These are phyloP conservation scores for Pelvicachromis taeniatus DNA, from an alignment of 2,113 vertebrate species.

Conservation along the genomic window DNA sequence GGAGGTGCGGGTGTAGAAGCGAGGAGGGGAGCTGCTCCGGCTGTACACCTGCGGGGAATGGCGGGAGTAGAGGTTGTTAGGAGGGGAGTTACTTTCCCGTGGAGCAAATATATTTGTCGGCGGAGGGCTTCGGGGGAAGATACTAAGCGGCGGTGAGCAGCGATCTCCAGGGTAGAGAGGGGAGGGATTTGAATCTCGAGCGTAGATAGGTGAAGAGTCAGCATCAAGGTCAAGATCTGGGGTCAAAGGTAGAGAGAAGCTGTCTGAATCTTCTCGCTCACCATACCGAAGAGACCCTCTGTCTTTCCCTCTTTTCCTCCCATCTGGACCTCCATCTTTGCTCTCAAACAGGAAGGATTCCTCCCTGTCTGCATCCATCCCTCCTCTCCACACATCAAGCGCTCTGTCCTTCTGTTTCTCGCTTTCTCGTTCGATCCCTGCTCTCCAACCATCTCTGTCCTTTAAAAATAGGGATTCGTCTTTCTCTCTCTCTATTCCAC, in stretches of 20 bases:
- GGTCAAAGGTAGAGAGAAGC: constrained; percentile 76
- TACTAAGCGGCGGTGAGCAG: constrained; percentile 48
- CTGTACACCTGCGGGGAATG: constrained; percentile 70
- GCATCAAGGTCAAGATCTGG: constrained; percentile 76
- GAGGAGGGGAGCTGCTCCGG: constrained; percentile 67
- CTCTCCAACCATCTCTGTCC: constrained; percentile 66
- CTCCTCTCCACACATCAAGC: constrained; percentile 66
- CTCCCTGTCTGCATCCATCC: constrained; percentile 58
- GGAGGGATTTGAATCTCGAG: constrained; percentile 81
- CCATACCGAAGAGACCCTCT: constrained; percentile 63
- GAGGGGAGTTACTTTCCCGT: constrained; percentile 54
- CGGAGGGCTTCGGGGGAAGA: constrained; percentile 61
- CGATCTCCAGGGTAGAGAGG: constrained; percentile 62
- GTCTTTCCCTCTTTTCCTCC: constrained; percentile 46
- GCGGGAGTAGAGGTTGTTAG: constrained; percentile 60
- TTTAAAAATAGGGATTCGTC: constrained; percentile 61
- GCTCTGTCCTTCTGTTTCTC: constrained; percentile 63
- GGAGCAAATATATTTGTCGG: constrained; percentile 60
- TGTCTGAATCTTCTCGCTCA: constrained; percentile 84
- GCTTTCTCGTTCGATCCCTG: constrained; percentile 49
- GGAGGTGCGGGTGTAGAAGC: constrained; percentile 65
- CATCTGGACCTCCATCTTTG: constrained; percentile 52
- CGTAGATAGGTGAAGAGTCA: constrained; percentile 82
- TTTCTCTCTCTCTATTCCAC: constrained; percentile 52
- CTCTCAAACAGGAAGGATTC: constrained; percentile 62